phyloP scores from a whole-genome alignment of 2,888 invertebrate genomes.

The Eupeodes latifasciatus region DNA sequence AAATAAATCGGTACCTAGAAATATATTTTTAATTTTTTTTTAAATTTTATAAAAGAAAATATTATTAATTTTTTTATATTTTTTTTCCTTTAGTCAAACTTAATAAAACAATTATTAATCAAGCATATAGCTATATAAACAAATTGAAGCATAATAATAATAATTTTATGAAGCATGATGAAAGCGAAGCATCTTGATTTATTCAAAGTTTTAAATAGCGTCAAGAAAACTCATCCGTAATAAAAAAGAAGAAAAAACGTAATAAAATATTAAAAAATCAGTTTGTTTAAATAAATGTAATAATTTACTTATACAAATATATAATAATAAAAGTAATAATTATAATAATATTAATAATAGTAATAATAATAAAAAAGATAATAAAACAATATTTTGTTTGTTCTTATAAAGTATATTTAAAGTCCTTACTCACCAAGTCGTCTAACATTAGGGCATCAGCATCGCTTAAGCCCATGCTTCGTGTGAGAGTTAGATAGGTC shows the following conservation, averaged over 20 bases:
- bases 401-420: slow-evolving; percentile 82
- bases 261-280: slow-evolving; percentile 58
- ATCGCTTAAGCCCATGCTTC: slow-evolving; percentile 88
- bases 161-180: slow-evolving; percentile 69
- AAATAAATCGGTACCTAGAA: not conserved
- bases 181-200: slow-evolving; percentile 64
- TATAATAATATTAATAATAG: not conserved
- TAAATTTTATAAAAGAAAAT: slow-evolving; percentile 16
- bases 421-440: slow-evolving; percentile 86
- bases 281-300: slow-evolving; percentile 20
- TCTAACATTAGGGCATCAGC: slow-evolving; percentile 87
- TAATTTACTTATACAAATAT: not conserved
- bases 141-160: slow-evolving; percentile 75
- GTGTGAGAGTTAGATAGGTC: slow-evolving; percentile 93
- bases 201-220: slow-evolving; percentile 55
- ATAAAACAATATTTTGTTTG: not conserved
- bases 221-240: slow-evolving; percentile 73
- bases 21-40: slow-evolving; percentile 8
- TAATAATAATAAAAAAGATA: slow-evolving; percentile 9
- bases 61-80: slow-evolving; percentile 25
- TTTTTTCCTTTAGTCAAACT: slow-evolving; percentile 30
- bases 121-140: slow-evolving; percentile 58
- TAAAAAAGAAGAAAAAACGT: slow-evolving; percentile 69
- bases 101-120: slow-evolving; percentile 62
- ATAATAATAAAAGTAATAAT: not conserved